Percentiles rank a stretch among this genome's conserved stretches.
These are phyloP conservation scores for Vombatus ursinus DNA, from an alignment of 2,113 vertebrate species.

Conservation along the genomic window DNA sequence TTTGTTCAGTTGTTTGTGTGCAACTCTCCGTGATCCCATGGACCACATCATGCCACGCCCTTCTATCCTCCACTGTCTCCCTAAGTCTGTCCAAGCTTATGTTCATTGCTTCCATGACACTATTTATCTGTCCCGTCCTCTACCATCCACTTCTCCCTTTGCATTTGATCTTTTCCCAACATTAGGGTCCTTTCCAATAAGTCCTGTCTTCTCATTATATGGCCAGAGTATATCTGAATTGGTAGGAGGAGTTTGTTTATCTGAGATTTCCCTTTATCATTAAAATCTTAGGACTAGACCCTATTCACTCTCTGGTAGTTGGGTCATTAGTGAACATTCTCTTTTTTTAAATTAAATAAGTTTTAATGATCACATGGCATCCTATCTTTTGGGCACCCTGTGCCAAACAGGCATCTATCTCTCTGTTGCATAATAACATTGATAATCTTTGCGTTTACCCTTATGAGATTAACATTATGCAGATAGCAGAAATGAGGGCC, in stretches of 20 bases:
- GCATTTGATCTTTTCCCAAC: no score
- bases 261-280: no score
- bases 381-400: background rate
- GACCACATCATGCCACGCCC: background rate
- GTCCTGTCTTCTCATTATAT: no score
- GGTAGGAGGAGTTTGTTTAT: no score
- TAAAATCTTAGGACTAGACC: no score
- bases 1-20: background rate
- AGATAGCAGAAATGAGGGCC: constrained; percentile 25
- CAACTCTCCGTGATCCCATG: background rate
- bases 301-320: background rate
- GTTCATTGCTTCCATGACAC: no score
- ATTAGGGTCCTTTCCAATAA: no score
- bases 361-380: background rate
- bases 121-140: no score
- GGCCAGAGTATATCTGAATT: no score
- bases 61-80: background rate
- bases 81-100: background rate
- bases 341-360: background rate
- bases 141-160: no score
- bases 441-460: background rate
- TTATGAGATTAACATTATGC: background rate
- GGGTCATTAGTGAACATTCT: background rate
- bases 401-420: background rate
- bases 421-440: constrained; percentile 38